Evolutionary conservation across 1,140 invertebrate genomes (phyloP).

Genomic region (Theocolax elegans): DNA sequence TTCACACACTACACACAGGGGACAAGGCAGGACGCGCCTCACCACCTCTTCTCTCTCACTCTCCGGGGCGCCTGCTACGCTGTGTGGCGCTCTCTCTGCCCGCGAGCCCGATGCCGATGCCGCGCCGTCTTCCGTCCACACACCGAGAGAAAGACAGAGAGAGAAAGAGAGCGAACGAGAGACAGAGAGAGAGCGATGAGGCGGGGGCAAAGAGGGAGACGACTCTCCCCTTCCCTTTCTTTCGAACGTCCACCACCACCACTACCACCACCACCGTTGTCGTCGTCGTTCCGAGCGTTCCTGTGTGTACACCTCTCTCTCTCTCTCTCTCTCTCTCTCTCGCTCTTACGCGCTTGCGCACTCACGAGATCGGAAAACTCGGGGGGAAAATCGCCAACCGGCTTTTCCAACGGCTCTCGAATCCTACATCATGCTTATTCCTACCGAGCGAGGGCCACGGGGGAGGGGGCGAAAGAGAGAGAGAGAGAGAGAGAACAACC

Average conservation of each 20-base stretch:
- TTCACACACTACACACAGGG: too few species aligned
- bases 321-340: too few species aligned
- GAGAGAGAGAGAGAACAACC: too few species aligned
- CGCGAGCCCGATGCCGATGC: conserved; percentile 44
- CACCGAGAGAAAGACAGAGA: neutral
- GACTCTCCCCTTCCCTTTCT: neutral
- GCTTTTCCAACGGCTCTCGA: too few species aligned
- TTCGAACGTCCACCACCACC: neutral
- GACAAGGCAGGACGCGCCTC: too few species aligned
- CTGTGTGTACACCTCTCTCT: conserved; percentile 32
- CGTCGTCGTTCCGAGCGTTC: conserved; percentile 63
- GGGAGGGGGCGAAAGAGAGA: too few species aligned
- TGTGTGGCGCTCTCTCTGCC: conserved; percentile 27
- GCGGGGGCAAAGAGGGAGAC: conserved; percentile 29
- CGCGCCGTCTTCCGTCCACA: conserved; percentile 7
- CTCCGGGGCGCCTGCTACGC: neutral
- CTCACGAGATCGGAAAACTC: too few species aligned
- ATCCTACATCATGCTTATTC: too few species aligned
- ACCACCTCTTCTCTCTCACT: too few species aligned
- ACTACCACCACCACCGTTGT: conserved; percentile 45
- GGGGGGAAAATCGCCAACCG: too few species aligned
- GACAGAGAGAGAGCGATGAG: conserved; percentile 16
- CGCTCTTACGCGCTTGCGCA: too few species aligned
- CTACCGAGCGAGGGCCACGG: too few species aligned
- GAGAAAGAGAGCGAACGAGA: conserved; percentile 4